These are phyloP conservation scores for Ditula angustiorana DNA, from an alignment of 2,888 invertebrate genomes.

Conservation along the genomic window DNA sequence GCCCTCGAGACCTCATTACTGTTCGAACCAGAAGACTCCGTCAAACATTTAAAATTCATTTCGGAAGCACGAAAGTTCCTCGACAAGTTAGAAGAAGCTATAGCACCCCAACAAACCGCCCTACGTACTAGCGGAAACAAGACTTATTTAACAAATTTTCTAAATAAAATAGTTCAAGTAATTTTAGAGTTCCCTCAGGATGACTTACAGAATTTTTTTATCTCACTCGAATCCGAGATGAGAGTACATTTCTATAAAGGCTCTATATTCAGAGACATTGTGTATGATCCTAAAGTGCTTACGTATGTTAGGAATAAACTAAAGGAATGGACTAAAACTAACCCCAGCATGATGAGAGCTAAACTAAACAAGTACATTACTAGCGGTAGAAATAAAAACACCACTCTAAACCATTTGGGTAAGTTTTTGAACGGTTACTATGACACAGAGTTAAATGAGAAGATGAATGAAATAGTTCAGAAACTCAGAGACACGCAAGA, in stretches of 20 bases:
- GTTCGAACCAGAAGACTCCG: slow-evolving; percentile 26
- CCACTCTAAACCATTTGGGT: neutral
- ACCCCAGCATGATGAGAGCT: neutral
- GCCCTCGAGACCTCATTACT: slow-evolving; percentile 34
- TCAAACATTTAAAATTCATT: slow-evolving; percentile 11
- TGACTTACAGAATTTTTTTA: neutral
- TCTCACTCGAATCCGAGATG: slow-evolving; percentile 2
- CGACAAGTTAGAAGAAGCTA: slow-evolving; percentile 7
- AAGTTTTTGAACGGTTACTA: slow-evolving; percentile 9
- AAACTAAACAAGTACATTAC: neutral
- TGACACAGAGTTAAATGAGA: neutral
- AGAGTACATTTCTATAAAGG: slow-evolving; percentile 16
- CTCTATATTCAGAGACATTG: neutral
- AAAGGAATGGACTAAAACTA: slow-evolving; percentile 7
- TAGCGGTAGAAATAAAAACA: neutral
- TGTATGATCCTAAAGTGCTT: neutral
- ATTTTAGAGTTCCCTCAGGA: neutral
- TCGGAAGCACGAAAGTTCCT: slow-evolving; percentile 14
- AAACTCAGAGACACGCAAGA: neutral
- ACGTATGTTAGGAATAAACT: slow-evolving; percentile 2
- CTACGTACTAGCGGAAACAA: neutral
- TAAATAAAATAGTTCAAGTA: neutral
- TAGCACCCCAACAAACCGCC: neutral
- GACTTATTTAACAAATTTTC: slow-evolving; percentile 17
- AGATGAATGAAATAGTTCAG: neutral